Conservation (phyloP, 2,888 invertebrate genomes). For the Pimpla rufipes region DNA sequence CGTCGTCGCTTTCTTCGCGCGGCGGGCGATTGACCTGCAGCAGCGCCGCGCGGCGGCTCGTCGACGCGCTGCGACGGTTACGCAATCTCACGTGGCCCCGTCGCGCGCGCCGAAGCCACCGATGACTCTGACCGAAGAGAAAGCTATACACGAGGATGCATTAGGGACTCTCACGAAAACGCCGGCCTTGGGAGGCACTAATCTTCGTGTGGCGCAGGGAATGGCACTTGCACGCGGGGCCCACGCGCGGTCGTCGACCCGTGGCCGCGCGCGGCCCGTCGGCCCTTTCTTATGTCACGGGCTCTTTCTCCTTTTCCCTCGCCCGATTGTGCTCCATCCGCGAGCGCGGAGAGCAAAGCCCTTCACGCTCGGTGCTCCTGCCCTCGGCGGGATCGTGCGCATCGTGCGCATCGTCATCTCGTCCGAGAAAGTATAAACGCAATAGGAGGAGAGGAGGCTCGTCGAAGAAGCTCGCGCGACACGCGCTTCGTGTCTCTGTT, state of each 20-base stretch:
- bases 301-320: slow-evolving; percentile 32
- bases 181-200: slow-evolving; percentile 60
- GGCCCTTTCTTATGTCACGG: slow-evolving; percentile 43
- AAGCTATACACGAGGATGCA: slow-evolving; percentile 39
- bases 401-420: background rate
- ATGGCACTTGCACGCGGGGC: slow-evolving; percentile 32
- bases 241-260: slow-evolving; percentile 47
- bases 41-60: background rate
- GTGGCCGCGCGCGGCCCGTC: background rate
- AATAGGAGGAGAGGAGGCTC: background rate
- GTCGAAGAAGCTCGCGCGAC: background rate
- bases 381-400: background rate
- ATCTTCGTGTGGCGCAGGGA: slow-evolving; percentile 32
- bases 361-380: slow-evolving; percentile 22
- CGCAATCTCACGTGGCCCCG: slow-evolving; percentile 30
- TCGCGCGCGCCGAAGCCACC: slow-evolving; percentile 10
- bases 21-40: slow-evolving; percentile 45
- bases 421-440: slow-evolving; percentile 7
- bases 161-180: slow-evolving; percentile 39
- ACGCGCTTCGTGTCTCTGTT: background rate
- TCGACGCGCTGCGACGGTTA: background rate
- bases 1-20: slow-evolving; percentile 21
- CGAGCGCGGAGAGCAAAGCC: background rate
- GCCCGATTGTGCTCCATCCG: slow-evolving; percentile 4
- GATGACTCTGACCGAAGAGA: slow-evolving; percentile 50